phyloP scores from a whole-genome alignment of 2,797 vertebrate genomes.

The Thripadectes ignobilis region DNA sequence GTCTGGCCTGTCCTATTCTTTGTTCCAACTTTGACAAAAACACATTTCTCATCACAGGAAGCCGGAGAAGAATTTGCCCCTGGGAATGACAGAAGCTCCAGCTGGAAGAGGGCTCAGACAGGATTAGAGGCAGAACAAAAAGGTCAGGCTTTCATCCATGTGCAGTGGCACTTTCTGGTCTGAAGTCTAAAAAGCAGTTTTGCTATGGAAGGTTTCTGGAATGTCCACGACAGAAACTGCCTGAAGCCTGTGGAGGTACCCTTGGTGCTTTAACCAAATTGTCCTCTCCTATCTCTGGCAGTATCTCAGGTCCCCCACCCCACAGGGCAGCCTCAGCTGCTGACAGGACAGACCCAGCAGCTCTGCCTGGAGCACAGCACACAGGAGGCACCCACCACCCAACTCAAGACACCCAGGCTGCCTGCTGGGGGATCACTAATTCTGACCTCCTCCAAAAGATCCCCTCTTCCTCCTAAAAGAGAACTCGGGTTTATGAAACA shows the following conservation, averaged over 20 bases:
- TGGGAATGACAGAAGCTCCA: conserved; percentile 52
- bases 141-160: neutral
- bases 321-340: neutral
- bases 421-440: neutral
- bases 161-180: conserved; percentile 35
- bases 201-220: conserved; percentile 31
- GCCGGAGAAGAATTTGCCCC: conserved; percentile 57
- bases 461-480: neutral
- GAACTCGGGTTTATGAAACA: neutral
- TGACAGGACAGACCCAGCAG: neutral
- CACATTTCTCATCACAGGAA: conserved; percentile 47
- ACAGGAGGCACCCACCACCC: neutral
- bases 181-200: conserved; percentile 16
- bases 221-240: neutral
- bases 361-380: neutral
- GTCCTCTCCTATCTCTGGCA: neutral
- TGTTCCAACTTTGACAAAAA: conserved; percentile 46
- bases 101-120: conserved; percentile 61
- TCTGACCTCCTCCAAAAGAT: neutral
- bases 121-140: conserved; percentile 49
- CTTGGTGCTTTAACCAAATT: neutral
- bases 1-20: neutral
- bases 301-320: neutral
- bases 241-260: neutral
- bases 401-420: neutral